A percentile compares a stretch with the other conserved stretches of the same genome.
Evolutionary conservation across 2,888 invertebrate genomes (phyloP).

Genomic region (Nymphalis c-album): DNA sequence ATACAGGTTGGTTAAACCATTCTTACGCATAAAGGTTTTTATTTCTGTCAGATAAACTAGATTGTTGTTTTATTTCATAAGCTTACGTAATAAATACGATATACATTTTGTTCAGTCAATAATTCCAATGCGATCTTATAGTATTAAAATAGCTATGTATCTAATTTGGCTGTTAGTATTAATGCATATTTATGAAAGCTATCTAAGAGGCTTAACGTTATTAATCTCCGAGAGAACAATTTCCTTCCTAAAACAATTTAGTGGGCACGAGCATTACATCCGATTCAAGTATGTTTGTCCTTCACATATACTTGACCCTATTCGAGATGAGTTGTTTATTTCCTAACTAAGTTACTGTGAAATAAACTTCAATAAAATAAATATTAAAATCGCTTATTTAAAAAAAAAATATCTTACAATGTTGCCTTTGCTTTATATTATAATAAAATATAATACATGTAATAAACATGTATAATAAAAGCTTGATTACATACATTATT

Average conservation of each 20-base stretch:
- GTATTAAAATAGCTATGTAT: not conserved
- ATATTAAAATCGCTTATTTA: not conserved
- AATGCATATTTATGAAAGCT: slow-evolving; percentile 20
- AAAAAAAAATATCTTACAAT: too few relatives aligned
- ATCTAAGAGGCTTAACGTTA: slow-evolving; percentile 32
- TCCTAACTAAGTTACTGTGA: not conserved
- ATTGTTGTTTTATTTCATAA: too few relatives aligned
- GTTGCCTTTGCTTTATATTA: too few relatives aligned
- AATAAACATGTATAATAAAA: too few relatives aligned
- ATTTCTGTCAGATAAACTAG: too few relatives aligned
- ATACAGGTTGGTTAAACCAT: too few relatives aligned
- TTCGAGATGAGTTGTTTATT: slow-evolving; percentile 11
- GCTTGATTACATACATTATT: too few relatives aligned
- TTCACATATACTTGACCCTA: slow-evolving; percentile 40
- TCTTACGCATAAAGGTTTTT: too few relatives aligned
- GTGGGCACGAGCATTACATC: slow-evolving; percentile 31
- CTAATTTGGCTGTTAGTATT: slow-evolving; percentile 6
- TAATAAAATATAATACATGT: too few relatives aligned
- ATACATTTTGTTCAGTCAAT: not conserved
- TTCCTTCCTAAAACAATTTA: slow-evolving; percentile 39
- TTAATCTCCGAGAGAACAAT: slow-evolving; percentile 37
- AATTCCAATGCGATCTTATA: not conserved
- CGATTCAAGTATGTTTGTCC: slow-evolving; percentile 37
- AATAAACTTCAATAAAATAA: slow-evolving; percentile 1
- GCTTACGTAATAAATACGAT: not conserved